These are phyloP conservation scores for Mormyrus lacerda DNA, from an alignment of 2,113 vertebrate species.

Conservation along the genomic window DNA sequence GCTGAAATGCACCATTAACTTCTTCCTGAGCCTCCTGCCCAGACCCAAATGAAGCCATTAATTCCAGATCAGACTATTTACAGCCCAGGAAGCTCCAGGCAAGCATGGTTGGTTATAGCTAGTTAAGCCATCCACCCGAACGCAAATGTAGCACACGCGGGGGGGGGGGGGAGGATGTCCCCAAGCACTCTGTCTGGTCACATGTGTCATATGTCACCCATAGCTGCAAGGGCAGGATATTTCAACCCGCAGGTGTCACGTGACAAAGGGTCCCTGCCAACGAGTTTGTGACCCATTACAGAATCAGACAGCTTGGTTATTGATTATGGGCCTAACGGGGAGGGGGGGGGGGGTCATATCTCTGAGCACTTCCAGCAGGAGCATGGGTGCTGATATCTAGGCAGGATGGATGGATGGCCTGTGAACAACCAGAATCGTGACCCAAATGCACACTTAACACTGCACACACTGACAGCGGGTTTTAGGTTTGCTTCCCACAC, in stretches of 20 bases:
- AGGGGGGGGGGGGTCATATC: neutral
- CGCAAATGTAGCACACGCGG: neutral
- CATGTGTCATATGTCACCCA: neutral
- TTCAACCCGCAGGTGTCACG: neutral
- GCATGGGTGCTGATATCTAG: neutral
- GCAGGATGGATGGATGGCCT: neutral
- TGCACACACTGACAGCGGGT: neutral
- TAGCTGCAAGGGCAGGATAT: neutral
- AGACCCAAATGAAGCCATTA: neutral
- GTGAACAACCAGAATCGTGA: neutral
- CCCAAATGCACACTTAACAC: neutral
- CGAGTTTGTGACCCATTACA: neutral
- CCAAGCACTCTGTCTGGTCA: neutral
- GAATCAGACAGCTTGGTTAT: neutral
- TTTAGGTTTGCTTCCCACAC: neutral
- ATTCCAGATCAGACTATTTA: constrained; percentile 6
- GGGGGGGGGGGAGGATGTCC: neutral
- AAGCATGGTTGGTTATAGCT: neutral
- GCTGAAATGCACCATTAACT: neutral
- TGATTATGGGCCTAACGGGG: neutral
- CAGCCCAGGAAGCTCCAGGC: neutral
- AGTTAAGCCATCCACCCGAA: neutral
- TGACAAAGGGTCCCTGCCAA: neutral
- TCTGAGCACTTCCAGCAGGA: neutral
- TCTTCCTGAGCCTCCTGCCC: neutral